phyloP scores from a whole-genome alignment of 2,797 vertebrate species.

The Apodemus agrarius region DNA sequence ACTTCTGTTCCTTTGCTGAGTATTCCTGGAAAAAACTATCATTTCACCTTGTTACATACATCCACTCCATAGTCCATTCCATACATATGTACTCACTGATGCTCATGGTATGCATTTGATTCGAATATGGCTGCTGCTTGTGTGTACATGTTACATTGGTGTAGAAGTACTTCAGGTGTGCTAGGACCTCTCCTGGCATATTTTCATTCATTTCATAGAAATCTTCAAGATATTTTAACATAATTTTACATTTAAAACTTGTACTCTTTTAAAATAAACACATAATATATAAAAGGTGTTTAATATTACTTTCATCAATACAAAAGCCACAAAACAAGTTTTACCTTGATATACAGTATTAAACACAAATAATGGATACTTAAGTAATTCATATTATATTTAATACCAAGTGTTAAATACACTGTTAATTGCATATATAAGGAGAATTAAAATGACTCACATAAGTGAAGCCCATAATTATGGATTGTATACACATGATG shows the following conservation, averaged over 20 bases:
- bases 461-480: neutral
- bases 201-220: neutral
- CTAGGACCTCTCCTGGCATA: accelerated
- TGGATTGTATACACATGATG: neutral
- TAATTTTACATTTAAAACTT: neutral
- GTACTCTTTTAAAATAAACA: neutral
- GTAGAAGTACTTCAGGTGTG: neutral
- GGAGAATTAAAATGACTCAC: neutral
- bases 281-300: neutral
- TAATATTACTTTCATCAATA: neutral
- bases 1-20: neutral
- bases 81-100: neutral
- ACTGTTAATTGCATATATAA: neutral
- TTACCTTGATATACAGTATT: neutral
- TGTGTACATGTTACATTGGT: neutral
- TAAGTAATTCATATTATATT: neutral
- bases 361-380: neutral
- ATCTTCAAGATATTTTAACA: neutral
- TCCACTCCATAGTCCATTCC: neutral
- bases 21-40: neutral
- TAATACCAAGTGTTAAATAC: neutral
- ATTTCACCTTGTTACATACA: neutral
- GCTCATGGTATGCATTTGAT: neutral
- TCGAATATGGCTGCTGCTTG: neutral
- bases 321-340: neutral